phyloP scores from a whole-genome alignment of 2,888 invertebrate genomes.

The Ernsta delagoae region DNA sequence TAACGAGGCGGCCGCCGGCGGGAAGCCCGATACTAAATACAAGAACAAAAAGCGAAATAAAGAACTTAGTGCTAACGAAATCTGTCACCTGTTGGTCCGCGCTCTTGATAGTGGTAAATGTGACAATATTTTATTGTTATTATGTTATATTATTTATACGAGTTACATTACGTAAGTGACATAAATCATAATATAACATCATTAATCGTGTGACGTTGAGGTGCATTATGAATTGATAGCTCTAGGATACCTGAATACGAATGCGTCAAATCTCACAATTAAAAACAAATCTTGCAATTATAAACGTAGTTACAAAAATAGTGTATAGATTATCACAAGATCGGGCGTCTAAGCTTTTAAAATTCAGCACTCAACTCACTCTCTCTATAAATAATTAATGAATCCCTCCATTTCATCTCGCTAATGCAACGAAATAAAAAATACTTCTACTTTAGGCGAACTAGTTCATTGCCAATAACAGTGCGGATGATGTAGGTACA shows the following conservation, averaged over 20 bases:
- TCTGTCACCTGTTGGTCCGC: slow-evolving; percentile 68
- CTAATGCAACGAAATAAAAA: background rate
- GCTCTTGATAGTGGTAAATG: slow-evolving; percentile 74
- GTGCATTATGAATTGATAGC: no score
- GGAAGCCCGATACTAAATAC: slow-evolving; percentile 44
- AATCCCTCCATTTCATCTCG: background rate
- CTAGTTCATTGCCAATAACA: slow-evolving; percentile 7
- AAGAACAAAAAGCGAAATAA: slow-evolving; percentile 45
- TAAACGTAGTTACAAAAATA: no score
- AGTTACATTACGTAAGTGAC: no score
- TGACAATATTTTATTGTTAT: background rate
- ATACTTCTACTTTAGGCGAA: background rate
- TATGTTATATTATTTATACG: no score
- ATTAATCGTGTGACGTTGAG: no score
- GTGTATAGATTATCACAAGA: background rate
- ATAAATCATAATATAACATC: no score
- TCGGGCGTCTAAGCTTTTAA: background rate
- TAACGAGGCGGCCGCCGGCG: slow-evolving; percentile 42
- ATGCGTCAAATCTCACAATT: no score
- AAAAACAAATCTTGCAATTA: background rate
- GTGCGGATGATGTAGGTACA: background rate
- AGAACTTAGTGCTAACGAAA: slow-evolving; percentile 70
- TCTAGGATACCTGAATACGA: no score
- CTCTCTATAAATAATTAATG: background rate
- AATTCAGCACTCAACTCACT: background rate